phyloP scores from a whole-genome alignment of 2,797 vertebrate species.

The Sus cebifrons region DNA sequence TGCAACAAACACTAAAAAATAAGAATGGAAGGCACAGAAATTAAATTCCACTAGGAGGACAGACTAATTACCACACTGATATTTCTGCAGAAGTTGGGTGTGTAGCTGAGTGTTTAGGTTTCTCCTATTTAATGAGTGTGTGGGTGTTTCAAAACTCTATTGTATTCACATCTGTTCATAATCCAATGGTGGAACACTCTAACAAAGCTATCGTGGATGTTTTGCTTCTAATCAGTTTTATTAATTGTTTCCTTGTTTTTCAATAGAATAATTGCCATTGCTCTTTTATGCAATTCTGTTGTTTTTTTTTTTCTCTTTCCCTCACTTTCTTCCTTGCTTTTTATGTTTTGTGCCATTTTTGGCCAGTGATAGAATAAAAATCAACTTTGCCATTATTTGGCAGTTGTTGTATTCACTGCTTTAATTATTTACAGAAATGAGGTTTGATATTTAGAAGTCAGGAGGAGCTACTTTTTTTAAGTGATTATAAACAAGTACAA shows the following conservation, averaged over 20 bases:
- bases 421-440: not conserved
- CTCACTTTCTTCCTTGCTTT: not conserved
- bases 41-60: not conserved
- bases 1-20: not conserved
- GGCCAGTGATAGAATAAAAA: not conserved
- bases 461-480: not conserved
- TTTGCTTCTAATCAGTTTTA: constrained; percentile 71
- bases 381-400: not conserved
- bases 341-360: not conserved
- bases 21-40: constrained; percentile 28
- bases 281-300: not conserved
- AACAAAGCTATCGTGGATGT: not conserved
- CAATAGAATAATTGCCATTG: constrained; percentile 68
- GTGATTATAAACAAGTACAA: not conserved
- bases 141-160: constrained; percentile 39
- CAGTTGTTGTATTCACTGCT: not conserved
- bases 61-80: constrained; percentile 40
- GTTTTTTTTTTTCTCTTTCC: not conserved
- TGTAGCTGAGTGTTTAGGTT: constrained; percentile 31
- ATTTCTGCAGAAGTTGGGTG: not conserved
- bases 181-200: not conserved
- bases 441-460: not conserved
- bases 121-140: constrained; percentile 59
- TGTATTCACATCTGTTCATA: constrained; percentile 57
- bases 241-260: constrained; percentile 73